Evolutionary conservation across 2,113 vertebrate genomes (phyloP).

Genomic region (Bungarus multicinctus): DNA sequence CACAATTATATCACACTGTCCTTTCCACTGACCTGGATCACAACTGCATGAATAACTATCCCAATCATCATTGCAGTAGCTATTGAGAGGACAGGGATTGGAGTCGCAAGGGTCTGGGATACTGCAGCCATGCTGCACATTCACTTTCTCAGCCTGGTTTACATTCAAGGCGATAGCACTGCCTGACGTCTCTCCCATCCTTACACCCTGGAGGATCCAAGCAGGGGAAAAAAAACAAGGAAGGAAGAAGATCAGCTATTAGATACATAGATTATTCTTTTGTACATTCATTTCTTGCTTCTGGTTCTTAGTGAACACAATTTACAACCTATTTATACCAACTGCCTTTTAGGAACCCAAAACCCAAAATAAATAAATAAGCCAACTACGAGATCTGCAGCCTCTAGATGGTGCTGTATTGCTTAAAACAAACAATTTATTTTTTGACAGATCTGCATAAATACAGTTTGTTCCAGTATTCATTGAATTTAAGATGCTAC

Average conservation of each 20-base stretch:
- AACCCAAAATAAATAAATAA: neutral
- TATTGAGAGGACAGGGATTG: slow-evolving; percentile 84
- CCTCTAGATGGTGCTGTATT: slow-evolving; percentile 10
- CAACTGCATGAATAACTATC: slow-evolving; percentile 90
- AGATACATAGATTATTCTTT: neutral
- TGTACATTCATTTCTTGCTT: neutral
- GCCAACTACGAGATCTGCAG: neutral
- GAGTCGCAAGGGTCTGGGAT: slow-evolving; percentile 85
- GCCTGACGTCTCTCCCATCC: slow-evolving; percentile 67
- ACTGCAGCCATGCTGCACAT: slow-evolving; percentile 83
- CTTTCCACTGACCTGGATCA: slow-evolving; percentile 73
- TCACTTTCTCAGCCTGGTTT: slow-evolving; percentile 73
- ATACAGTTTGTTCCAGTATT: neutral
- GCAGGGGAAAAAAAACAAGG: neutral
- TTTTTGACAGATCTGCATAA: neutral
- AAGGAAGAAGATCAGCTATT: rapidly evolving
- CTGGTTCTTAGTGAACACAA: neutral
- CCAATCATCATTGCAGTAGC: slow-evolving; percentile 88
- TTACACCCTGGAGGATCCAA: slow-evolving; percentile 74
- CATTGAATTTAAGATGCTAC: neutral
- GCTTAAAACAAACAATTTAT: neutral
- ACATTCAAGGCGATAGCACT: slow-evolving; percentile 66
- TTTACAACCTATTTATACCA: neutral
- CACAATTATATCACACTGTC: neutral
- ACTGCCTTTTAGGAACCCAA: neutral